Base-by-base conservation (phyloP, 2,888 invertebrate species). In the Salticus scenicus region DNA sequence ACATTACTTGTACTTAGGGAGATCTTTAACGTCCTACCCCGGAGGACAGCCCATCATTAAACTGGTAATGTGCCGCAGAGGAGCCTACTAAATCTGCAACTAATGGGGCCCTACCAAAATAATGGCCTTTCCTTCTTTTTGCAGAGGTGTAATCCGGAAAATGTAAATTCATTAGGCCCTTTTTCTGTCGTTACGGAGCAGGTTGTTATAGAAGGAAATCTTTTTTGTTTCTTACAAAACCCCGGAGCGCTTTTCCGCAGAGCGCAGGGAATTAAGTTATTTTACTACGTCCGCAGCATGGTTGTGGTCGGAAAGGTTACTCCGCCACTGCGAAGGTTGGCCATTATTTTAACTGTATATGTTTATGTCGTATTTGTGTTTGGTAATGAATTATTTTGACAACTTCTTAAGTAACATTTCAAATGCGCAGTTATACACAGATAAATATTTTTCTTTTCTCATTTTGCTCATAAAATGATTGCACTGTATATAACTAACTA, bases 1-100 rank as follows among this genome's bases (percentile, higher is more conserved):
- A 85, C 85, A 71, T 85, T 85, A 85, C 74, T 79, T 70, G 85
- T 85, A 75, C 85, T 85, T 85, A 85, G 74, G 85, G 79, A 74
- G 79, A 73, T 71, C 74, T 69, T 85, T 79, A 85, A 78, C 79
- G 85, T 78, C 64, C 70, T 69, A 33, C 70, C 74, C 85, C 51
- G 63, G 30, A 64, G 79, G 70, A 70, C 70, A 74, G 51, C 20
- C 77, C 83, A 77, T 84, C 77, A 84, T 84, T 84, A 84, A 84
- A 84, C 67, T 63, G 77, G 83, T 84, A 84, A 84, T 84, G 83
- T 84, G 83, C 83, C 77, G 77, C 77, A 73, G 24, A 30, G 83
- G 83, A 77, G 51, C 76, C 64, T 14, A 10, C 41, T 42, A 84
- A 84, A 84, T 84, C 83, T 84, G 83, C 83, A 77, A 84, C 83